phyloP scores from a whole-genome alignment of 2,113 vertebrate genomes.

The Larimichthys crocea region DNA sequence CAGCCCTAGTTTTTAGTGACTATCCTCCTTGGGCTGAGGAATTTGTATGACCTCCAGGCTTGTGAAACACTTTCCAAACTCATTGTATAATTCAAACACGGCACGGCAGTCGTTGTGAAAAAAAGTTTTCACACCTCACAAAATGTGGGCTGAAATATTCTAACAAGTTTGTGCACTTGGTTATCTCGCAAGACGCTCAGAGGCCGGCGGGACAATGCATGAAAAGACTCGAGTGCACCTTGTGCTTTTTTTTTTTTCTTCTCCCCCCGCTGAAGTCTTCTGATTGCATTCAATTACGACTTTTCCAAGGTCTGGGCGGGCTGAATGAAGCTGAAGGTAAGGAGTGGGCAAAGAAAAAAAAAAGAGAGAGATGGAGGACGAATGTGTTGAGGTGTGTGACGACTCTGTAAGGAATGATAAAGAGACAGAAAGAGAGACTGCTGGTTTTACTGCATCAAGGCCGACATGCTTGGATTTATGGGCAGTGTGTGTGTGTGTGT shows the following conservation, averaged over 20 bases:
- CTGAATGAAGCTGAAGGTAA: conserved; percentile 51
- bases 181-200: conserved; percentile 13
- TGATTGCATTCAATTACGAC: conserved; percentile 47
- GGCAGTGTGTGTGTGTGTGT: conserved; percentile 2
- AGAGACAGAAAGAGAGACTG: conserved; percentile 73
- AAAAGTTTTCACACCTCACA: background rate
- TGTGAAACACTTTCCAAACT: conserved; percentile 2
- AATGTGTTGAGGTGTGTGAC: conserved; percentile 75
- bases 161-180: conserved; percentile 23
- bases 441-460: conserved; percentile 81
- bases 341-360: conserved; percentile 11
- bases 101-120: background rate
- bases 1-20: conserved; percentile 1
- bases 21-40: background rate
- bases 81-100: conserved; percentile 16
- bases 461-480: conserved; percentile 77
- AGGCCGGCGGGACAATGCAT: conserved; percentile 21
- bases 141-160: conserved; percentile 21
- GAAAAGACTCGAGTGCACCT: conserved; percentile 16
- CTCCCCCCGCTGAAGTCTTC: background rate
- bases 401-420: conserved; percentile 75
- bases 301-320: conserved; percentile 56
- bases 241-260: background rate
- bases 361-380: conserved; percentile 42
- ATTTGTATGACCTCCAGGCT: conserved; percentile 25